phyloP scores from a whole-genome alignment of 2,888 invertebrate genomes.

The Rhamphomyia laevipes region DNA sequence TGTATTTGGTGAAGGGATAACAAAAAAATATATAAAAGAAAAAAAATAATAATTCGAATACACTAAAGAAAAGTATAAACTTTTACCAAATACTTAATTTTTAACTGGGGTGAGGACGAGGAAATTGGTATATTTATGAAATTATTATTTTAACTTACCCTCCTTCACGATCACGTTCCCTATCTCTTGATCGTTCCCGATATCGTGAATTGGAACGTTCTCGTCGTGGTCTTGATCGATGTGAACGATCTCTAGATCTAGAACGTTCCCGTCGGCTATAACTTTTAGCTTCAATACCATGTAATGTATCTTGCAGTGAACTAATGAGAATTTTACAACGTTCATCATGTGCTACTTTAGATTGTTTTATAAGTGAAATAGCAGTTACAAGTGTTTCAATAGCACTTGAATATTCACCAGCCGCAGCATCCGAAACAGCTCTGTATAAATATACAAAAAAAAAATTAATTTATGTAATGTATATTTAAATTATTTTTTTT shows the following conservation, averaged over 20 bases:
- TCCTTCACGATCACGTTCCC: slow-evolving; percentile 44
- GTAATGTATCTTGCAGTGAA: slow-evolving; percentile 90
- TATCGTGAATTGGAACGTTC: slow-evolving; percentile 46
- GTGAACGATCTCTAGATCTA: slow-evolving; percentile 40
- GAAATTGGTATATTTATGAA: slow-evolving; percentile 1
- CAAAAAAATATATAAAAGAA: neutral
- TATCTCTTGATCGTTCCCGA: slow-evolving; percentile 58
- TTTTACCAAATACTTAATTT: neutral
- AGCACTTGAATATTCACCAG: slow-evolving; percentile 95
- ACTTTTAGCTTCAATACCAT: slow-evolving; percentile 95
- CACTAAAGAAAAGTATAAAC: neutral
- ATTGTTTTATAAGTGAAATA: slow-evolving; percentile 96
- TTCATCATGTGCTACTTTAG: slow-evolving; percentile 75
- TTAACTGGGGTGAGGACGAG: neutral
- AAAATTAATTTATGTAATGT: neutral
- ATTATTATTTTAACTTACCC: slow-evolving; percentile 38
- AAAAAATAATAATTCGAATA: neutral
- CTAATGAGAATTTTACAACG: slow-evolving; percentile 96
- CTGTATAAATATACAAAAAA: slow-evolving; percentile 35
- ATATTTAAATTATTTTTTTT: too few species aligned
- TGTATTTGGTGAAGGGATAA: too few species aligned
- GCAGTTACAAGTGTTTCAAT: slow-evolving; percentile 98
- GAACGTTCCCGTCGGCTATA: slow-evolving; percentile 65
- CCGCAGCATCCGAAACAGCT: slow-evolving; percentile 94
- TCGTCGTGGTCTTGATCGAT: slow-evolving; percentile 36